These are phyloP conservation scores for Decapterus maruadsi DNA, from an alignment of 2,797 vertebrate genomes.

Conservation along the genomic window DNA sequence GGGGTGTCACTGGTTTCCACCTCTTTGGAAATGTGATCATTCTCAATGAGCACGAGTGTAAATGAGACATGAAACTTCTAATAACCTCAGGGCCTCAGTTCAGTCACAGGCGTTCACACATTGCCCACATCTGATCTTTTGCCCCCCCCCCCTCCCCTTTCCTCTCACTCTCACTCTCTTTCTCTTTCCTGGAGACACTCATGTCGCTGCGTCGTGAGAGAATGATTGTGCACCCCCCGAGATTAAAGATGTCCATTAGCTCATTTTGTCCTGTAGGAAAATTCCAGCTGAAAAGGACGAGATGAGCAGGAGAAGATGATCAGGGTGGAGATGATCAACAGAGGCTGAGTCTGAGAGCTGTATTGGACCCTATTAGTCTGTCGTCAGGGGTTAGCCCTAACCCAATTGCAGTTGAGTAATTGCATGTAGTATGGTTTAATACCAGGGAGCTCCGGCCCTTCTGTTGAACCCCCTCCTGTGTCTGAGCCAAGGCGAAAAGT, in stretches of 20 bases:
- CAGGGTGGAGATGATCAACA: neutral
- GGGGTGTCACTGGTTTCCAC: neutral
- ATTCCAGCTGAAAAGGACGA: neutral
- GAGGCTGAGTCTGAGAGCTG: constrained; percentile 3
- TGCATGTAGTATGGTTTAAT: constrained; percentile 13
- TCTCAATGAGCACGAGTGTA: constrained; percentile 14
- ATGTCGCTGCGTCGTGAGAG: constrained; percentile 17
- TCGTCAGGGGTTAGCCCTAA: neutral
- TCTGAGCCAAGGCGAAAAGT: constrained; percentile 36
- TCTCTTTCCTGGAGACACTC: neutral
- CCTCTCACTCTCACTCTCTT: too few species aligned
- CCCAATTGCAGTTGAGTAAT: constrained; percentile 18
- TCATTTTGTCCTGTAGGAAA: neutral
- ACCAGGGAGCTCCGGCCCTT: constrained; percentile 14
- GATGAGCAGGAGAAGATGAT: neutral
- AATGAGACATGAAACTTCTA: constrained; percentile 50
- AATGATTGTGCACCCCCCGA: constrained; percentile 1
- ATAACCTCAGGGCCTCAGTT: constrained; percentile 42
- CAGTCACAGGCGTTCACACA: neutral
- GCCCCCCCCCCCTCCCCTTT: neutral
- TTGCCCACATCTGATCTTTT: constrained; percentile 13
- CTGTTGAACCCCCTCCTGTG: constrained; percentile 15
- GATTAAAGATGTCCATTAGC: neutral
- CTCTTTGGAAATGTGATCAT: constrained; percentile 14
- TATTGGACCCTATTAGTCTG: constrained; percentile 13